phyloP scores from a whole-genome alignment of 2,113 vertebrate species.

The Salvelinus sp. region DNA sequence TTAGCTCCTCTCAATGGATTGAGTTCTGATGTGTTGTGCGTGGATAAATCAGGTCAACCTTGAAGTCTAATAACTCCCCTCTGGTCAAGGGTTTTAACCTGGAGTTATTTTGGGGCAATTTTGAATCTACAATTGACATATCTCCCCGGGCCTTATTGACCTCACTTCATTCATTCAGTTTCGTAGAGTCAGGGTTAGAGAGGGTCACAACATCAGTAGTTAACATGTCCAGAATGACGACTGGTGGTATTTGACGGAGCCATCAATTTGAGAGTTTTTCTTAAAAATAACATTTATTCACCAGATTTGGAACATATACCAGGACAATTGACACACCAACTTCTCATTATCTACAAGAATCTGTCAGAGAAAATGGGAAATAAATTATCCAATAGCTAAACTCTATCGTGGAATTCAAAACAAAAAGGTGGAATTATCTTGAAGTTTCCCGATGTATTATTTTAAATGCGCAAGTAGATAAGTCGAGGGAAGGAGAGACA shows the following conservation, averaged over 20 bases:
- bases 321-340: neutral
- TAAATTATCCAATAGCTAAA: neutral
- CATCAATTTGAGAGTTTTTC: neutral
- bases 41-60: too few species aligned
- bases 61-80: too few species aligned
- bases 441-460: slow-evolving; percentile 39
- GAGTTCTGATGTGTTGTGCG: too few species aligned
- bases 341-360: slow-evolving; percentile 2
- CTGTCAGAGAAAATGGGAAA: neutral
- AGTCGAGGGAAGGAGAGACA: slow-evolving; percentile 34
- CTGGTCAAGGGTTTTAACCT: too few species aligned
- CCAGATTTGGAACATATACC: neutral
- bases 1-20: too few species aligned
- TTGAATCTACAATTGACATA: slow-evolving; percentile 1
- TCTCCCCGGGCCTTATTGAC: slow-evolving; percentile 7
- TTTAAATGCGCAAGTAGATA: slow-evolving; percentile 38
- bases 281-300: neutral
- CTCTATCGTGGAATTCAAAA: slow-evolving; percentile 27
- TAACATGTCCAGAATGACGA: slow-evolving; percentile 23
- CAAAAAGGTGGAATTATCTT: slow-evolving; percentile 32
- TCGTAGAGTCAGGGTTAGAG: neutral
- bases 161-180: slow-evolving; percentile 6
- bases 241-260: neutral
- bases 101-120: too few species aligned
- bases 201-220: neutral